Evolutionary conservation across 35 echinoderm and acorn worm genomes (phyloP), one percentile per base, ranked within the genome.

Genomic region (Ophioderma brevispina): DNA sequence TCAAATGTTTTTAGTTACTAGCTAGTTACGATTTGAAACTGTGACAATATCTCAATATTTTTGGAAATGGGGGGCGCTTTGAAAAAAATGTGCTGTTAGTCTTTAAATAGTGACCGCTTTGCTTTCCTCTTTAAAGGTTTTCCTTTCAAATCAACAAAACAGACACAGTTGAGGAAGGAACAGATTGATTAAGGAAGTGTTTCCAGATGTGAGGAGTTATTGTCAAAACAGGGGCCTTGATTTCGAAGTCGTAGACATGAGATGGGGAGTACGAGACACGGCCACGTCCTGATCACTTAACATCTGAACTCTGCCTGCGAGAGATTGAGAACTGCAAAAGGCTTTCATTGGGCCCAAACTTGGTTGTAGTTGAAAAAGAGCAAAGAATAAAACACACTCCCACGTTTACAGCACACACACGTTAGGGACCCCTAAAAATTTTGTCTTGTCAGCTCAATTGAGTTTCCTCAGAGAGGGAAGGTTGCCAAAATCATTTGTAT

Each of bases 161-260:
- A 96, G 94, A 96, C 64, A 96, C 89, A 39, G 88, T 89, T 40
- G 92, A 40, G 94, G 92, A 34, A 79, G 94, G 55, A 96, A 96
- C 63, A 89, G 80, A 39, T 82, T 96, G 10, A 52, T 89, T 6
- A 43, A 84, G 76, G 90, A 96, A 56, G 90, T 92, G 43, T 96
- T 92, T 43, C 94, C 94, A 11, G 82, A 89, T 36, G 39, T 96
- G 32, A 80, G 87, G 38, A 33, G 81, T 13, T 96, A 92, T 50
- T 96, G 94, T 70, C 94, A 92, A 42, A 40, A 52, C 35, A 84
- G 55, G 49, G 86, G 90, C 32, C 80, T 96, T 1, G 94, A 96
- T 30, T 96, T 96, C 82, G 94, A 96, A 85, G 94, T 96, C 21
- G 94, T 96, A 0, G 94, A 96, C 75, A 92, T 96, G 90, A 82